Evolutionary conservation across 2,797 vertebrate genomes (phyloP), one percentile per base, ranked within the genome.

Genomic region (Rhinoraja longicauda): DNA sequence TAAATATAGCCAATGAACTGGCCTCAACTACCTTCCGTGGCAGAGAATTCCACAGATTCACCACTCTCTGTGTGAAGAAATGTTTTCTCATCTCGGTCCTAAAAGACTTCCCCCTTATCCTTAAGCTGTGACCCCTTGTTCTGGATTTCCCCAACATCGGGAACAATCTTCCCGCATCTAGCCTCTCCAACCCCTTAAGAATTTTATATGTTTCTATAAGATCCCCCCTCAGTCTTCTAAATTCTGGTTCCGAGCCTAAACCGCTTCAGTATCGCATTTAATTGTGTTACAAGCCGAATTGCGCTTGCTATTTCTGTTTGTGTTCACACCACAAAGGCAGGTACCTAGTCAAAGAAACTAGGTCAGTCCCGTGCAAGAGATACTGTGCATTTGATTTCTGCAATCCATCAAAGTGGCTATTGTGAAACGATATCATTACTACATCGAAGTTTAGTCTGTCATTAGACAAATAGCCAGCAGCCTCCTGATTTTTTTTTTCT

Each of bases 321-420:
- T 17, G 64, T 19, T 32, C 19, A 36, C 39, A 26, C 90, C 64
- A 70, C 39, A 70, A 45, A 91, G 19, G 67, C 21, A 91, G 67
- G 53, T 13, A 57, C 45, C 67, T 75, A 72, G 39, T 75, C 84
- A 92, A 73, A 91, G 70, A 91, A 92, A 92, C 39, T 92, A 75
- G 90, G 70, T 92, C 90, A 92, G 67, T 92, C 45, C 90, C 53
- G 24, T 21, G 67, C 13, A 92, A 75, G 92, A 92, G 90, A n/a
- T 92, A 92, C 70, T 53, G 67, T 2, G 12, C 70, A 92, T 92
- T 92, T 75, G 67, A 73, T 75, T 73, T 92, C 39, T 73, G 67
- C 36, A 92, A 92, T 92, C 67, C 39, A 75, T 75, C 90, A 92
- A 92, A 75, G 39, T 72, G 29, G 90, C 39, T 53, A 29, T 75